Percentiles rank a stretch among this genome's conserved stretches.
phyloP scores from a whole-genome alignment of 2,888 invertebrate species.

The Leptogaster cylindrica region DNA sequence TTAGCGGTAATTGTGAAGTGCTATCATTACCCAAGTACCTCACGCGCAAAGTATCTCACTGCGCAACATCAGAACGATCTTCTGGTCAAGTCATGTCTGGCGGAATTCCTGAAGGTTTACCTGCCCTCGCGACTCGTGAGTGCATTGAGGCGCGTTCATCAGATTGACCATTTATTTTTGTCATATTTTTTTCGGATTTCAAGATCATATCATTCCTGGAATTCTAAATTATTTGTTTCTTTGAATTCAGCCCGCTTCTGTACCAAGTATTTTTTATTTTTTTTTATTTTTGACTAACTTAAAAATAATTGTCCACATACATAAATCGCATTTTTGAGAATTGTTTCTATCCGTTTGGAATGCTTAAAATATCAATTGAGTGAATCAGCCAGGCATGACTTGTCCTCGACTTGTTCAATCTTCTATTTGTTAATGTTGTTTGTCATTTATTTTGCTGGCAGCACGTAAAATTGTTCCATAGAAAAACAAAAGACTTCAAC shows the following conservation, averaged over 20 bases:
- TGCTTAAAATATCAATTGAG: not conserved
- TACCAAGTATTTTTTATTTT: too few species aligned
- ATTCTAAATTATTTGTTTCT: too few species aligned
- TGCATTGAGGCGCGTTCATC: too few species aligned
- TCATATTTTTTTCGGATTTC: too few species aligned
- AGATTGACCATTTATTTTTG: too few species aligned
- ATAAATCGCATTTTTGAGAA: not conserved
- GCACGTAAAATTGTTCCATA: not conserved
- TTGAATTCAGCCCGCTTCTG: too few species aligned
- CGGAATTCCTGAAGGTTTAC: not conserved
- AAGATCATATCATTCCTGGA: too few species aligned
- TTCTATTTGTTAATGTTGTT: not conserved
- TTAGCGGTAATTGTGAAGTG: constrained; percentile 29
- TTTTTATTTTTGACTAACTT: too few species aligned
- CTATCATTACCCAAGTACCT: not conserved
- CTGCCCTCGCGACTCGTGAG: not conserved
- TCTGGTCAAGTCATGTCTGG: constrained; percentile 19
- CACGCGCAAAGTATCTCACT: not conserved
- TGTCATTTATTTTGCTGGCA: not conserved
- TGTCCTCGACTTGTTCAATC: not conserved
- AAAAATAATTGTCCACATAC: not conserved
- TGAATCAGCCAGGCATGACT: constrained; percentile 10
- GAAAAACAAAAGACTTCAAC: constrained; percentile 39
- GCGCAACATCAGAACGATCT: not conserved
- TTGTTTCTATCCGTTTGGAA: not conserved